Conservation (phyloP, 2,113 vertebrate species). For the Triplophysa dalaica region DNA sequence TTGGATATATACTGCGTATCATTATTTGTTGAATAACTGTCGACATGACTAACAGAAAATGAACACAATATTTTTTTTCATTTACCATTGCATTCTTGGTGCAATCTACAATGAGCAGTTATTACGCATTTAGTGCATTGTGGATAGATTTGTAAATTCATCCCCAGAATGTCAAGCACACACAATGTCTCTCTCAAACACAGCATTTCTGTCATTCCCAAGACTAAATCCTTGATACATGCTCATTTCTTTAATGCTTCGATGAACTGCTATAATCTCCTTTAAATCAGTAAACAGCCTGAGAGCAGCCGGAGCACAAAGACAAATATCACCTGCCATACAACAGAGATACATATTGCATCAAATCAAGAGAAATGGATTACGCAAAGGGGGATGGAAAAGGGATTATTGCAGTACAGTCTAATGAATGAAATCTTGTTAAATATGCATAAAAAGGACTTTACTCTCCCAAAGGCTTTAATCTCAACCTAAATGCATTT, state of each 20-base stretch:
- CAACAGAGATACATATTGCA: slow-evolving; percentile 19
- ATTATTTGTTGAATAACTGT: no score
- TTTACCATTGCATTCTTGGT: no score
- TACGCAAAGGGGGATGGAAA: neutral
- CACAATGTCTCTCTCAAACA: neutral
- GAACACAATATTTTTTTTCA: no score
- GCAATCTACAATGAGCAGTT: no score
- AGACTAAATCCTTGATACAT: slow-evolving; percentile 22
- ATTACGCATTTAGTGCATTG: no score
- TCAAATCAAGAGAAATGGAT: slow-evolving; percentile 17
- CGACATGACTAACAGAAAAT: no score
- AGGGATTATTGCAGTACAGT: slow-evolving; percentile 1
- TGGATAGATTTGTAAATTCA: no score
- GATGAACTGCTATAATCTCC: neutral
- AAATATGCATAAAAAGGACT: slow-evolving; percentile 32
- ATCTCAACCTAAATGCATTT: slow-evolving; percentile 41
- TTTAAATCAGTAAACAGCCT: slow-evolving; percentile 37
- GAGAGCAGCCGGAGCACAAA: neutral
- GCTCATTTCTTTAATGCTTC: slow-evolving; percentile 25
- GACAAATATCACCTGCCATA: slow-evolving; percentile 30
- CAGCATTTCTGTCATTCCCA: slow-evolving; percentile 7
- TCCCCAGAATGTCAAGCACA: neutral
- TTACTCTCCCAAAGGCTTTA: slow-evolving; percentile 32
- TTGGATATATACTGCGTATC: no score
- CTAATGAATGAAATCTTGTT: slow-evolving; percentile 25